These are phyloP conservation scores for Stercorarius parasiticus DNA, from an alignment of 2,113 vertebrate species.

Conservation along the genomic window DNA sequence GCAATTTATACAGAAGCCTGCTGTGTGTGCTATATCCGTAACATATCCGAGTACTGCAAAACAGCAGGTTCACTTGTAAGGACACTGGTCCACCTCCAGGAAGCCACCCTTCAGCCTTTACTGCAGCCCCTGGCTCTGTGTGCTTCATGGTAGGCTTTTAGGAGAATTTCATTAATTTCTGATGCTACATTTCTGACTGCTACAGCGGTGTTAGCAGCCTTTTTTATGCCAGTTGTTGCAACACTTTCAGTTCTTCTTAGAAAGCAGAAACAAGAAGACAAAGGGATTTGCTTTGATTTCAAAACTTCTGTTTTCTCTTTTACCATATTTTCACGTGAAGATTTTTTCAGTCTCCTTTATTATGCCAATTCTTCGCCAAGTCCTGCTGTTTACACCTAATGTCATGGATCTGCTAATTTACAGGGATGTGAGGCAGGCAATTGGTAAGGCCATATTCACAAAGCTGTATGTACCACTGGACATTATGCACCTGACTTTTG, in stretches of 20 bases:
- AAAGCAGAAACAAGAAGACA: neutral
- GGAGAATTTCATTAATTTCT: neutral
- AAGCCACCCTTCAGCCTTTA: neutral
- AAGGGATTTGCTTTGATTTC: neutral
- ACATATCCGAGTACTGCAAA: fast-evolving
- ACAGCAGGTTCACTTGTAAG: neutral
- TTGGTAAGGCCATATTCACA: neutral
- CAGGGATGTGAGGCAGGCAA: neutral
- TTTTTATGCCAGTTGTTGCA: neutral
- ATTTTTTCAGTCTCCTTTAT: neutral
- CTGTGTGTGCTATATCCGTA: neutral
- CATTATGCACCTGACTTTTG: neutral
- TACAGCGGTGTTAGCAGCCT: neutral
- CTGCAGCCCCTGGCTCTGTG: neutral
- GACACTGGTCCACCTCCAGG: neutral
- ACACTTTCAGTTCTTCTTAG: constrained; percentile 18
- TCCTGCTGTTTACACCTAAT: neutral
- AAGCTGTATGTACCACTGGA: neutral
- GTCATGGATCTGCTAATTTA: neutral
- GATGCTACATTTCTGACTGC: neutral
- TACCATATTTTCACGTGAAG: neutral
- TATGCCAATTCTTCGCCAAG: neutral
- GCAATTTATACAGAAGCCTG: neutral
- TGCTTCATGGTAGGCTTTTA: neutral
- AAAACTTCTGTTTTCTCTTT: neutral